Evolutionary conservation across 1,140 invertebrate genomes (phyloP).

Genomic region (Plodia interpunctella): DNA sequence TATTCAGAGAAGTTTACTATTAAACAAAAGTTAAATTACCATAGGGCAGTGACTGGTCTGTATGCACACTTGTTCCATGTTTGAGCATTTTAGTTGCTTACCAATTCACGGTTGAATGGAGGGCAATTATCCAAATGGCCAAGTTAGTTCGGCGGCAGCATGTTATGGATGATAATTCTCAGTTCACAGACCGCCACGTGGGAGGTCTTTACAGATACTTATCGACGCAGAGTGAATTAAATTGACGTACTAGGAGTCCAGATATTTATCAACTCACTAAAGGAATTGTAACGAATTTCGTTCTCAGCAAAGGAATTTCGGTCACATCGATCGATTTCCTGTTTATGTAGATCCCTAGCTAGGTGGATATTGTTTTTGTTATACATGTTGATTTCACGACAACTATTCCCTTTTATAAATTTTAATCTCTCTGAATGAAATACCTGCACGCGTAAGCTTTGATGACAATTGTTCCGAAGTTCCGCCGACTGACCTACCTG

Average conservation of each 20-base stretch:
- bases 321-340: neutral
- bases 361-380: neutral
- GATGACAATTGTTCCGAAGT: neutral
- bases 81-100: conserved; percentile 3
- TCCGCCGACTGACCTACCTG: conserved; percentile 9
- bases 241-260: conserved; percentile 20
- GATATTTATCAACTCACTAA: conserved; percentile 11
- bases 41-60: too few relatives aligned
- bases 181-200: conserved; percentile 24
- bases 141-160: conserved; percentile 13
- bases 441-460: conserved; percentile 22
- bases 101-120: conserved; percentile 24
- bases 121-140: conserved; percentile 31
- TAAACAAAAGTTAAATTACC: too few relatives aligned
- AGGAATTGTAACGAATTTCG: neutral
- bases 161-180: conserved; percentile 19
- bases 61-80: neutral
- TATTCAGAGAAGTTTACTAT: too few relatives aligned
- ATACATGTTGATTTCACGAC: neutral
- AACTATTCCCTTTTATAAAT: neutral
- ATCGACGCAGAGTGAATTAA: conserved; percentile 24
- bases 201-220: conserved; percentile 37
- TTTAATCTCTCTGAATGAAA: conserved; percentile 22
- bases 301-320: neutral
- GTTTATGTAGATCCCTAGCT: neutral